Evolutionary conservation across 1,140 invertebrate genomes (phyloP).

Genomic region (Drosophila lowei): DNA sequence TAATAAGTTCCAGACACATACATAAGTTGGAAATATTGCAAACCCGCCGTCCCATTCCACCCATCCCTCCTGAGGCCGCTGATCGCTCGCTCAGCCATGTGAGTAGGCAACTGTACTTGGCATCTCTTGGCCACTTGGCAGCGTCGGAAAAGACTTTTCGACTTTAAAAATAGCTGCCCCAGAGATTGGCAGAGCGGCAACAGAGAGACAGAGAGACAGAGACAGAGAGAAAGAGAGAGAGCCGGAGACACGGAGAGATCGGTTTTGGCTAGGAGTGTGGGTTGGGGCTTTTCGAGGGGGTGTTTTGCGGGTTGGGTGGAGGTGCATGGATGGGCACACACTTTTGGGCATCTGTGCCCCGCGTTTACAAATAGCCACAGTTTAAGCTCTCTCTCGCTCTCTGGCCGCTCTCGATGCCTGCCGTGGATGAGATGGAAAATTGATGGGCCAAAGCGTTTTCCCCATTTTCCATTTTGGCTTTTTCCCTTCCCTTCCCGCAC

Average conservation of each 20-base stretch:
- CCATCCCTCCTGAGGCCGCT: too few species aligned
- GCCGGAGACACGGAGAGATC: constrained; percentile 31
- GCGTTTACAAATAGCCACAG: constrained; percentile 52
- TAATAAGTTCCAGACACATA: too few species aligned
- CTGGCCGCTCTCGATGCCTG: too few species aligned
- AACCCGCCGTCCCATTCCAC: too few species aligned
- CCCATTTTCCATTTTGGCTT: constrained; percentile 29
- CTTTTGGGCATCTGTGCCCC: constrained; percentile 14
- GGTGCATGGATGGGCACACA: background rate
- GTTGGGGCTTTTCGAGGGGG: constrained; percentile 5
- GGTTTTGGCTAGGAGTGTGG: constrained; percentile 46
- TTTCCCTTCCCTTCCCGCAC: constrained; percentile 17
- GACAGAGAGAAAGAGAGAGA: background rate
- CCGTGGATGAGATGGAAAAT: constrained; percentile 45
- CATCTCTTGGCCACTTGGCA: constrained; percentile 64
- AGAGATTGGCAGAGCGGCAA: constrained; percentile 26
- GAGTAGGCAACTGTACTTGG: constrained; percentile 66
- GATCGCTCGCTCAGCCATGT: constrained; percentile 33
- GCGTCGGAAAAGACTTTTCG: constrained; percentile 58
- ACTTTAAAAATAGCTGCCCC: constrained; percentile 76
- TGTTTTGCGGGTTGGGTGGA: background rate
- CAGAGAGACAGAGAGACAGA: constrained; percentile 3
- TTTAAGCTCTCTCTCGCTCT: constrained; percentile 48
- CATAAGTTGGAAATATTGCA: too few species aligned
- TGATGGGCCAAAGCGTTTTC: constrained; percentile 41